Percentiles rank a stretch among this genome's conserved stretches.
Evolutionary conservation across 2,113 vertebrate genomes (phyloP).

Genomic region (Bostrychus sinensis): DNA sequence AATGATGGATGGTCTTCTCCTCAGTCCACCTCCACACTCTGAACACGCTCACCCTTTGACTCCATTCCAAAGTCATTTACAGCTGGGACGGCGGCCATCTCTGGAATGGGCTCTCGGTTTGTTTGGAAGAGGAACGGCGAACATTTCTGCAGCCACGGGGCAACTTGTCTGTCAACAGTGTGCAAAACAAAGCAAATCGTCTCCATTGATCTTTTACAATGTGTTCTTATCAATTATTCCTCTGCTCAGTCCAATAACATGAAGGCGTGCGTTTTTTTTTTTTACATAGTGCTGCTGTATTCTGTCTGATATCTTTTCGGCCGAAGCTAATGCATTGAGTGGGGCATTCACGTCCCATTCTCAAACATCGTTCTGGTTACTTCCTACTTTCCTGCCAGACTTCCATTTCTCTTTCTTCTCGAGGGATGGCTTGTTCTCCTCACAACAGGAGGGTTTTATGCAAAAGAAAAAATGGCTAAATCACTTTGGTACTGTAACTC

Average conservation of each 20-base stretch:
- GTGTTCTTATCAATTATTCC: conserved; percentile 40
- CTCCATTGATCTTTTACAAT: conserved; percentile 51
- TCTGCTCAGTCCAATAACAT: conserved; percentile 8
- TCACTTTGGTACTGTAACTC: conserved; percentile 23
- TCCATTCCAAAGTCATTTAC: conserved; percentile 71
- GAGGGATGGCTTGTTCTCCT: conserved; percentile 27
- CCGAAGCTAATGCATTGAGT: conserved; percentile 33
- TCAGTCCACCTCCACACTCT: conserved; percentile 4
- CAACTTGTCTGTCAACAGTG: conserved; percentile 47
- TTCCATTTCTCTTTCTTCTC: conserved; percentile 23
- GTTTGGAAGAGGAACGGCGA: conserved; percentile 47
- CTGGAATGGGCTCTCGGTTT: conserved; percentile 54
- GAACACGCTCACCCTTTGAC: conserved; percentile 52
- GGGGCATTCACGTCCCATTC: conserved; percentile 36
- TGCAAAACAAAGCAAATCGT: conserved; percentile 54
- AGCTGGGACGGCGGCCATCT: conserved; percentile 59
- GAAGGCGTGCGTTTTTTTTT: conserved; percentile 20
- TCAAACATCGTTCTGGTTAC: conserved; percentile 30
- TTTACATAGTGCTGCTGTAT: not conserved
- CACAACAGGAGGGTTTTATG: conserved; percentile 24
- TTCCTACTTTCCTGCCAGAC: conserved; percentile 30
- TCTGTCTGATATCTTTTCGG: not conserved
- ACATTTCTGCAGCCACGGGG: conserved; percentile 36
- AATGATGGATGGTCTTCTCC: conserved; percentile 25
- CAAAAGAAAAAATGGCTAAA: conserved; percentile 36